These are phyloP conservation scores for Syndactyla subalaris DNA, from an alignment of 2,797 vertebrate species.

Conservation along the genomic window DNA sequence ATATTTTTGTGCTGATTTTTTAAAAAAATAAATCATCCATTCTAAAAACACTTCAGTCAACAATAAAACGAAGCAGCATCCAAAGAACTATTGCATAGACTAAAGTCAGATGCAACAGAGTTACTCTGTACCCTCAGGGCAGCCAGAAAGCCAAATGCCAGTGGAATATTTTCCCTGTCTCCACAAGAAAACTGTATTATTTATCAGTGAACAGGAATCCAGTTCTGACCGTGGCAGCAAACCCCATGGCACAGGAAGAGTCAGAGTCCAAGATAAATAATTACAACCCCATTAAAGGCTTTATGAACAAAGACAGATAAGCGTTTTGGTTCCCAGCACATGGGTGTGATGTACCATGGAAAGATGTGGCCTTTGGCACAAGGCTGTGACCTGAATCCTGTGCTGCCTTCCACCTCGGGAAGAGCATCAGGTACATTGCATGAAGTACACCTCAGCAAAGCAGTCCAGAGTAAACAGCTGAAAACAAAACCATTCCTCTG, in stretches of 20 bases:
- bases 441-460: background rate
- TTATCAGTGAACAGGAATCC: constrained; percentile 1
- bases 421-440: background rate
- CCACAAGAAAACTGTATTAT: background rate
- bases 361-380: background rate
- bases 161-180: background rate
- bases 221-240: background rate
- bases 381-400: background rate
- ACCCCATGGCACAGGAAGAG: background rate
- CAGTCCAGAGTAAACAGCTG: background rate
- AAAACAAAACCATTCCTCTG: background rate
- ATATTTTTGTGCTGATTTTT: background rate
- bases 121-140: background rate
- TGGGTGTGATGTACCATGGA: fast-evolving
- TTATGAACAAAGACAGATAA: background rate
- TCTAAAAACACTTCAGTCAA: background rate
- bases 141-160: background rate
- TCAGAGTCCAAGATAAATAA: constrained; percentile 28
- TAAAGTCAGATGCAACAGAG: background rate
- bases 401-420: background rate
- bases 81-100: background rate
- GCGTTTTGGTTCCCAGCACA: background rate
- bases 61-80: background rate
- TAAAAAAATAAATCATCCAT: background rate
- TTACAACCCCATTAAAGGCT: background rate